Evolutionary conservation across 1,140 invertebrate genomes (phyloP), one percentile per base, ranked within the genome.

Genomic region (Orussus abietinus): DNA sequence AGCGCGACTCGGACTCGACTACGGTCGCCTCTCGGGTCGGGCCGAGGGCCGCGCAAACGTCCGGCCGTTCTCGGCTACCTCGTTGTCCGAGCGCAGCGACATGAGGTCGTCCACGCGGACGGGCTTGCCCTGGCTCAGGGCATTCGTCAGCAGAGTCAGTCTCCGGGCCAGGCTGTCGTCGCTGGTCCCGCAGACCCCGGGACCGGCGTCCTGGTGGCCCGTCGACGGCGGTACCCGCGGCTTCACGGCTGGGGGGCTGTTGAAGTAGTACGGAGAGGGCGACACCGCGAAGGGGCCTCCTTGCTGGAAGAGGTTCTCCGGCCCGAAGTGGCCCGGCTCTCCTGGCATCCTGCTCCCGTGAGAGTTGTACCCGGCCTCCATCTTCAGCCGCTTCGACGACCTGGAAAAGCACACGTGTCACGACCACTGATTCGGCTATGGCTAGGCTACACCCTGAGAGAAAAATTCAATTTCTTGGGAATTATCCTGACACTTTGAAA

Each of bases 311-410:
- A 69, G 55, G 29, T 63, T 59, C 28, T 75, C 71, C 33, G 65
- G 69, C 19, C 59, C 64, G 11, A 74, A 64, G 41, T 74, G 69
- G 32, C 61, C n/a, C n/a, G 65, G 15, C 53, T 76, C 55, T 54
- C 49, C 18, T 62, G 60, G 39, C 57, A 68, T 40, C 49, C 63
- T 54, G 63, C 63, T 59, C 46, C 49, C 50, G 29, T 69, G 64
- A 17, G 69, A 70, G 53, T 67, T 69, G 50, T 75, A 74, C 31
- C 77, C 78, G 33, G 77, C 78, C 48, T 80, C 79, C 71, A 80
- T 77, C 70, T 80, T 80, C 45, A 80, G 53, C 49, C 72, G 70
- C 64, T 80, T 80, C n/a, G 79, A 81, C 36, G 79, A 81, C 49
- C 79, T 80, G 59, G 29, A 75, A 75, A 36, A n/a, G n/a, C n/a